Conservation (phyloP, 1,140 invertebrate species). For the Kradibia gibbosae region DNA sequence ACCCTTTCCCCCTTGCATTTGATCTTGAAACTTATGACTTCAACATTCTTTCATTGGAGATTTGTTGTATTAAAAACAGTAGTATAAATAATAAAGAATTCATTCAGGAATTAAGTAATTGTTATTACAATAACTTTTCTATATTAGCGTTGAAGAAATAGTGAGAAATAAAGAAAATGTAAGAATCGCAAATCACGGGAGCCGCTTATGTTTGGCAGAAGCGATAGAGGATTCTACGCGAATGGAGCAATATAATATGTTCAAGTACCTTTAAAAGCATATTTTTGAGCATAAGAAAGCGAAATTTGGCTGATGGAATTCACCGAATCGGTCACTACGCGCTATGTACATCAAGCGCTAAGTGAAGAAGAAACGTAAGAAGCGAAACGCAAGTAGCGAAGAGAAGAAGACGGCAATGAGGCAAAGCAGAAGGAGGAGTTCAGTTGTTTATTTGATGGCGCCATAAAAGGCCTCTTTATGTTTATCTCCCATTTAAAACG, state of each 20-base stretch:
- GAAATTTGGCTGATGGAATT: constrained; percentile 16
- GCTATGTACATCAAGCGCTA: constrained; percentile 36
- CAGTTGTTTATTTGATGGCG: constrained; percentile 75
- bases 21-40: not conserved
- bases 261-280: constrained; percentile 22
- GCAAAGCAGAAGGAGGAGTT: constrained; percentile 70
- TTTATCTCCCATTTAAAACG: constrained; percentile 74
- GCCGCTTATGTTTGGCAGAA: not conserved
- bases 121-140: not conserved
- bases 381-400: constrained; percentile 11
- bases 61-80: no score
- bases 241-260: not conserved
- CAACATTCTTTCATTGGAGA: not conserved
- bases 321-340: constrained; percentile 13
- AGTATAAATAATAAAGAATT: not conserved
- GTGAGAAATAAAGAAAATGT: not conserved
- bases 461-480: constrained; percentile 75
- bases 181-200: constrained; percentile 2
- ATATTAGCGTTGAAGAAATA: not conserved
- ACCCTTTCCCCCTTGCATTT: not conserved
- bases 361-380: constrained; percentile 46
- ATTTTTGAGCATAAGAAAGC: constrained; percentile 16
- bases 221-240: constrained; percentile 8
- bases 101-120: not conserved
- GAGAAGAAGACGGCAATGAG: constrained; percentile 54